Percentiles rank a stretch among this genome's conserved stretches.
These are phyloP conservation scores for Tribolium castaneum DNA, from an alignment of 1,140 invertebrate genomes.

Conservation along the genomic window DNA sequence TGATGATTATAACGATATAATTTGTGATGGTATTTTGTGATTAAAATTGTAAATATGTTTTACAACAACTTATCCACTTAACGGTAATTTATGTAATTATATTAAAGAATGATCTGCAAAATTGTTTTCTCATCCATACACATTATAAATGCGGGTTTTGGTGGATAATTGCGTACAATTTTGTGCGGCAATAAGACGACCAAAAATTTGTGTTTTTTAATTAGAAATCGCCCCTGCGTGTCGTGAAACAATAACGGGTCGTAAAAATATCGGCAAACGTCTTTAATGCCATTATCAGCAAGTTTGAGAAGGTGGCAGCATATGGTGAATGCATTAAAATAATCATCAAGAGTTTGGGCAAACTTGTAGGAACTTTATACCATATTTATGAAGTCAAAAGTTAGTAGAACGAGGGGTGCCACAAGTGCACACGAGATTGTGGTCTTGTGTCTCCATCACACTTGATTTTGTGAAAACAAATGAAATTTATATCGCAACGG, in stretches of 20 bases:
- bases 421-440: conserved; percentile 40
- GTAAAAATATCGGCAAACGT: conserved; percentile 15
- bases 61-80: conserved; percentile 43
- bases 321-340: conserved; percentile 44
- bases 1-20: conserved; percentile 43
- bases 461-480: conserved; percentile 22
- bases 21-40: conserved; percentile 45
- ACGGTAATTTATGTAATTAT: conserved; percentile 42
- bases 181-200: not conserved
- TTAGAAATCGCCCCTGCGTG: not conserved
- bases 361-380: conserved; percentile 47
- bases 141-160: conserved; percentile 4
- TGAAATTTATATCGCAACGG: conserved; percentile 40
- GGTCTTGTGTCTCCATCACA: conserved; percentile 23
- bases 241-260: not conserved
- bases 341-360: conserved; percentile 47
- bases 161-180: conserved; percentile 1
- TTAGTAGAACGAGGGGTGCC: conserved; percentile 42
- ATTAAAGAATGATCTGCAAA: conserved; percentile 35
- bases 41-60: conserved; percentile 49
- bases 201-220: not conserved
- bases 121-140: conserved; percentile 37
- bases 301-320: conserved; percentile 41
- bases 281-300: conserved; percentile 25
- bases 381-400: conserved; percentile 47